Evolutionary conservation across 2,113 vertebrate species (phyloP), one percentile per base, ranked within the genome.

Genomic region (Sander vitreus): DNA sequence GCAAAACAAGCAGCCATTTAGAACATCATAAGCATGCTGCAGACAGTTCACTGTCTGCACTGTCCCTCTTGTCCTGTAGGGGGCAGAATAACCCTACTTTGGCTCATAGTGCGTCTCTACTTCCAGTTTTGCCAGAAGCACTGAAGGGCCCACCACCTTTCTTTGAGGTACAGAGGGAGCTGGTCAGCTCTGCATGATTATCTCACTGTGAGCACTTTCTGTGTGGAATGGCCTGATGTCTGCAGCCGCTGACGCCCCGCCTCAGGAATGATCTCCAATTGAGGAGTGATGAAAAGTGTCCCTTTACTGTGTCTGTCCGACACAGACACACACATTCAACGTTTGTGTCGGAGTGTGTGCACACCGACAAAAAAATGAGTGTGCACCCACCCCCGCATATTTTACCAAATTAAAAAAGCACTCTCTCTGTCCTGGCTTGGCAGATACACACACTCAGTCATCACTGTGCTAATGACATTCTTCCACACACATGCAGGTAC

Each of bases 221-320:
- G 33, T 73, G 83, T 55, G 73, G 77, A 76, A 72, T 64, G 75
- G 83, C 50, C 78, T 69, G 64, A 11, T 72, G 85, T 77, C 70
- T 87, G 80, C 81, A 77, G 70, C 50, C 8, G 25, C 54, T 81
- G 85, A 80, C 69, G 43, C 72, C 53, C n/a, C 12, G 48, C 69
- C 64, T 73, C 84, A 83, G 84, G 85, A 93, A 84, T 83, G 65
- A 71, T 80, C 78, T 55, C 0, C 80, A 87, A 93, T 90, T 89
- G 90, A 91, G 86, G 78, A 81, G 92, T 90, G 93, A 85, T 92
- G 90, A 93, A 90, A 93, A 90, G 70, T 33, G 36, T 62, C 68
- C 23, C 68, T 60, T 43, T 54, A 85, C 63, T 25, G 25, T 25
- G 25, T 25, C 25, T 25, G 25, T 25, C 25, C 25, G 25, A 25